These are phyloP conservation scores for Mesorhabditis sp. DNA, from an alignment of 2,888 invertebrate genomes.

Conservation along the genomic window DNA sequence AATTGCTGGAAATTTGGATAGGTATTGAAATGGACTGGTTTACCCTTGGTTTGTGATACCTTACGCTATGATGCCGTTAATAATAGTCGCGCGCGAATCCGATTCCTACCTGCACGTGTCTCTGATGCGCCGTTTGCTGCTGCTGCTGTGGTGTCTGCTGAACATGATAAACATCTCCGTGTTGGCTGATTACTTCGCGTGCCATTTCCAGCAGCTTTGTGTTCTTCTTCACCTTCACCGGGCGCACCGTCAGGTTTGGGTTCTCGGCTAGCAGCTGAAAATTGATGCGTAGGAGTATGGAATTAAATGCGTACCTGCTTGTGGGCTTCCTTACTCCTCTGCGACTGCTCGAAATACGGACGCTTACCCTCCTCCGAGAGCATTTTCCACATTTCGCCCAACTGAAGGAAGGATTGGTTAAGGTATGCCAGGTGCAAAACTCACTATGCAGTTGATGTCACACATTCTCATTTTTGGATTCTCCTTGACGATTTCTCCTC, in stretches of 20 bases:
- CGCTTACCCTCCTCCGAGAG: slow-evolving; percentile 4
- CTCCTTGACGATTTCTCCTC: slow-evolving; percentile 1
- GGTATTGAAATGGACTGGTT: no score
- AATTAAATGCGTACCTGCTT: background rate
- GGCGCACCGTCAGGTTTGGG: background rate
- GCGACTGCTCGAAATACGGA: slow-evolving; percentile 2
- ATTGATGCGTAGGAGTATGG: background rate
- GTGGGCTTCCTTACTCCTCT: background rate
- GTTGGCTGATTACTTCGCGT: background rate
- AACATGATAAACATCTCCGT: background rate
- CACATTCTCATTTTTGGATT: background rate
- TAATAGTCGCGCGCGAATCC: background rate
- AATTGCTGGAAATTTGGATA: background rate
- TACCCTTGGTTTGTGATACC: no score
- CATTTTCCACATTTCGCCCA: slow-evolving; percentile 2
- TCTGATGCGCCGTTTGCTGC: background rate
- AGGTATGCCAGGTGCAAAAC: background rate
- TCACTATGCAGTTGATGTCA: slow-evolving; percentile 4
- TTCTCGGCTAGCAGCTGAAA: background rate
- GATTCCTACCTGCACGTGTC: background rate
- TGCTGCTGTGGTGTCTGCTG: background rate
- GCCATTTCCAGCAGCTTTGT: slow-evolving; percentile 4
- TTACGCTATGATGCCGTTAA: no score
- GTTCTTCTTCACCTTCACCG: slow-evolving; percentile 6
- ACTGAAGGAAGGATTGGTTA: background rate